Percentiles rank a stretch among this genome's conserved stretches.
phyloP scores from a whole-genome alignment of 2,888 invertebrate species.

The Meghimatium bilineatum region DNA sequence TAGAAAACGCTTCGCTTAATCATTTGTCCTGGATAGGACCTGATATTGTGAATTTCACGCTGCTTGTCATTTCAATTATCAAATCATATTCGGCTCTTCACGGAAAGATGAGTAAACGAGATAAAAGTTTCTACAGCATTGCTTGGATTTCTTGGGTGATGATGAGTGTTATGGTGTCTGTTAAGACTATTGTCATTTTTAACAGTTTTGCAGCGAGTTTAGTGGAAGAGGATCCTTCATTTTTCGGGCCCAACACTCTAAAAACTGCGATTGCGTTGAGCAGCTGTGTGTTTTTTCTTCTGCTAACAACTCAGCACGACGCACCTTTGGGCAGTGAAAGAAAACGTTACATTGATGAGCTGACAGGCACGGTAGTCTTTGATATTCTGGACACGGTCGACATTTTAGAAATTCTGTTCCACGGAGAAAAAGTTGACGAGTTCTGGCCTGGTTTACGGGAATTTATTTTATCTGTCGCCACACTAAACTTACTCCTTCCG shows the following conservation, averaged over 20 bases:
- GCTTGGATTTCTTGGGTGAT: constrained; percentile 78
- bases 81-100: neutral
- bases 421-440: constrained; percentile 60
- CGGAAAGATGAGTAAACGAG: neutral
- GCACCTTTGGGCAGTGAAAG: constrained; percentile 78
- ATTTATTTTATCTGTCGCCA: constrained; percentile 79
- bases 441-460: constrained; percentile 74
- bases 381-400: constrained; percentile 81
- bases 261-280: constrained; percentile 50
- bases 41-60: constrained; percentile 6
- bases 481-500: constrained; percentile 80
- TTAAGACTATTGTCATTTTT: constrained; percentile 79
- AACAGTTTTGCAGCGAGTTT: constrained; percentile 68
- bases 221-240: constrained; percentile 69
- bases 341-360: constrained; percentile 78
- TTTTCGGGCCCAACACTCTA: constrained; percentile 77
- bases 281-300: constrained; percentile 78
- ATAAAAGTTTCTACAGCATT: neutral
- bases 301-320: constrained; percentile 80
- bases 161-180: constrained; percentile 78
- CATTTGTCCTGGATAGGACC: constrained; percentile 20
- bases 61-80: constrained; percentile 16
- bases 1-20: neutral
- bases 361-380: constrained; percentile 79
- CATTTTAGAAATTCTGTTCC: constrained; percentile 79